Conservation (phyloP, 2,888 invertebrate genomes). For the Papilio elwesi region DNA sequence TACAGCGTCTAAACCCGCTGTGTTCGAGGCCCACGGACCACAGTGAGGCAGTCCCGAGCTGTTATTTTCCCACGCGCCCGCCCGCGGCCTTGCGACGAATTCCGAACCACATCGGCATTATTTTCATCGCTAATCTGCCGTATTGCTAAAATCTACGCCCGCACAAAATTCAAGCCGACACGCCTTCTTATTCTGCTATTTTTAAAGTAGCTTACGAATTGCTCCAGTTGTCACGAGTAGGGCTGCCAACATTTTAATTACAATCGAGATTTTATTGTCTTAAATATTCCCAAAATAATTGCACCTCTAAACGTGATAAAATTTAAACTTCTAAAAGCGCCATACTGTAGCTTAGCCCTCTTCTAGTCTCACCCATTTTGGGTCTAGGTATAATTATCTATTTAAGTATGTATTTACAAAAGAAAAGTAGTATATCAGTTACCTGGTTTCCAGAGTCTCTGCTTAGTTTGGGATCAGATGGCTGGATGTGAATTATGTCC, state of each 20-base stretch:
- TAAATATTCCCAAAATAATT: too few species aligned
- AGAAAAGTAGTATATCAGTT: too few species aligned
- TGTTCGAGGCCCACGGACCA: constrained; percentile 50
- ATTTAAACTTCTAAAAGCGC: too few species aligned
- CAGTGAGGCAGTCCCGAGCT: constrained; percentile 61
- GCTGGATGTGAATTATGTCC: too few species aligned
- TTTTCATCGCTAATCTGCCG: constrained; percentile 47
- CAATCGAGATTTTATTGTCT: neutral
- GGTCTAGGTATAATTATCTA: too few species aligned
- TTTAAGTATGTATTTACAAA: too few species aligned
- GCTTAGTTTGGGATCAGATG: too few species aligned
- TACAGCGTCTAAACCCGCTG: constrained; percentile 44
- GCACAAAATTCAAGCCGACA: constrained; percentile 8
- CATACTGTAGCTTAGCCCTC: too few species aligned
- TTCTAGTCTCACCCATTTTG: too few species aligned
- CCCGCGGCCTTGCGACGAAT: constrained; percentile 42
- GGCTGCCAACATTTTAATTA: constrained; percentile 17
- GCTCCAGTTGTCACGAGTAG: neutral
- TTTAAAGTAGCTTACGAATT: constrained; percentile 18
- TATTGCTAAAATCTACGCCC: constrained; percentile 19
- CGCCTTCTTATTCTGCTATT: constrained; percentile 4
- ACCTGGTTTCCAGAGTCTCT: too few species aligned
- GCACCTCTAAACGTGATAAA: too few species aligned
- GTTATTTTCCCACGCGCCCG: constrained; percentile 72
- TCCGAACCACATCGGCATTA: constrained; percentile 46